Conservation (phyloP, 2,113 vertebrate species). For the Zosterops pallidus region DNA sequence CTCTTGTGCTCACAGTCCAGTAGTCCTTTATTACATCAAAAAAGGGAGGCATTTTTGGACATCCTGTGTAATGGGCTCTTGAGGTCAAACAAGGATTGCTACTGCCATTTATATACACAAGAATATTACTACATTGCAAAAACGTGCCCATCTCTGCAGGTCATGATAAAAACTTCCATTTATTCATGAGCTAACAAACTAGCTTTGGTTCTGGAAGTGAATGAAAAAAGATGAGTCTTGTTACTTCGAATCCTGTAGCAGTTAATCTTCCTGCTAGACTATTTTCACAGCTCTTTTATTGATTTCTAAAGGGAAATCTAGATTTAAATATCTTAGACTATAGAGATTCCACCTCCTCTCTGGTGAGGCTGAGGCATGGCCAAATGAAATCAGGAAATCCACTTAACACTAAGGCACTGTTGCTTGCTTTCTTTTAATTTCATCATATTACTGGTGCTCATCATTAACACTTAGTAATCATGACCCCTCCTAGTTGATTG, state of each 20-base stretch:
- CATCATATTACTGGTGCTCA: not conserved
- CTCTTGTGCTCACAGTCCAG: not conserved
- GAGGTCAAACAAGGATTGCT: not conserved
- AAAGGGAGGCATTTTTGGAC: not conserved
- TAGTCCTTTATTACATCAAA: not conserved
- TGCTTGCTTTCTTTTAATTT: not conserved
- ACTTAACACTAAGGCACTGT: not conserved
- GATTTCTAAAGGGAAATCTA: not conserved
- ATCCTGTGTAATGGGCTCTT: not conserved
- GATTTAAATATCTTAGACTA: not conserved
- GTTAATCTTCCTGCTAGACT: not conserved
- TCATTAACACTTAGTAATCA: not conserved
- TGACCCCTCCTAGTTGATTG: not conserved
- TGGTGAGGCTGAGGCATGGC: not conserved
- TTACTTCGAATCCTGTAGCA: not conserved
- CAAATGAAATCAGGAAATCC: not conserved
- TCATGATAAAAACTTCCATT: not conserved
- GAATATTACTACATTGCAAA: not conserved
- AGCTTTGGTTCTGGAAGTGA: not conserved
- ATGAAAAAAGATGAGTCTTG: not conserved
- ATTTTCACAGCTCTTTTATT: not conserved
- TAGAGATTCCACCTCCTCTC: not conserved
- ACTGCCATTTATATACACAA: not conserved
- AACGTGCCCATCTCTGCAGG: accelerated
- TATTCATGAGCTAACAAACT: not conserved